phyloP scores from a whole-genome alignment of 2,113 vertebrate genomes.

The Mustelus asterias region DNA sequence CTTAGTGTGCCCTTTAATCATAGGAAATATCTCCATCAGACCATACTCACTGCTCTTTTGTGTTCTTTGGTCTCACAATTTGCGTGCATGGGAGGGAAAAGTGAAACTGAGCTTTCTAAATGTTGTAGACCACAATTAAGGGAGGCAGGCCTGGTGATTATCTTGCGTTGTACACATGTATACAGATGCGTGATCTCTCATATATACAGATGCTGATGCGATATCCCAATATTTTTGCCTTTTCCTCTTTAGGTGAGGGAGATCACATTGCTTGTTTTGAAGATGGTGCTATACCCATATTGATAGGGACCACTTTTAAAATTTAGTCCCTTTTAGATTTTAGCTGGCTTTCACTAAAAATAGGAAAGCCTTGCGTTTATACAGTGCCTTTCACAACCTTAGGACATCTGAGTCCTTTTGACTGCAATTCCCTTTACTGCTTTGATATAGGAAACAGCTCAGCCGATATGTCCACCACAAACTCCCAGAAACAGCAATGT shows the following conservation, averaged over 20 bases:
- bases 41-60: background rate
- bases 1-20: background rate
- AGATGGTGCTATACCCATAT: background rate
- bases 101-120: background rate
- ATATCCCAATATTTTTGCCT: background rate
- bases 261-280: background rate
- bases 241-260: background rate
- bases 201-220: background rate
- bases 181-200: background rate
- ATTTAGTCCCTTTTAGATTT: background rate
- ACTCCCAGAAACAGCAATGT: background rate
- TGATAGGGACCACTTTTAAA: background rate
- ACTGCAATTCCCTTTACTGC: background rate
- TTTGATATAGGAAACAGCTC: background rate
- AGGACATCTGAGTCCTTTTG: background rate
- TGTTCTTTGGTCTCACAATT: background rate
- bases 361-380: background rate
- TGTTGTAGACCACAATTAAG: background rate
- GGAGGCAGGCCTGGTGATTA: background rate
- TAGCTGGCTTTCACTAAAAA: background rate
- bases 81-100: background rate
- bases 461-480: background rate
- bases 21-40: background rate
- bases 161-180: background rate
- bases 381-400: background rate